Base-by-base conservation (phyloP, 2,888 invertebrate species). In the Oscheius sp. region DNA sequence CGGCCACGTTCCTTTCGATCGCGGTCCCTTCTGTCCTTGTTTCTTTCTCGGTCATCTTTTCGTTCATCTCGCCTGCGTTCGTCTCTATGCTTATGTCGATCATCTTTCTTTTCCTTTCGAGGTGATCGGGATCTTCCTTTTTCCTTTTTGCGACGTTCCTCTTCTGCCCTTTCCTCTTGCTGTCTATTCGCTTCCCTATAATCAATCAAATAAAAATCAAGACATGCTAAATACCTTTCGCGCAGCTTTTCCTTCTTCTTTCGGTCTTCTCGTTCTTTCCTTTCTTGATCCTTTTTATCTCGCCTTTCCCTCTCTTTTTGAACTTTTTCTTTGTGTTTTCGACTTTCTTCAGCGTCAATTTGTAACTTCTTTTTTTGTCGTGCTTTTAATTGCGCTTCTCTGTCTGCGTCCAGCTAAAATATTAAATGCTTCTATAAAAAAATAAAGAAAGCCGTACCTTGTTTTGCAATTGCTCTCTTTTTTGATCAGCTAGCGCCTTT, bases 401-500 rank as follows among this genome's bases (percentile, higher is more conserved):
- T 45, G 13, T 63, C 63, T 1, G 18, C 43, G 12, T 18, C 23
- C 7, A 25, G 43, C 45, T 45, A 23, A 43, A 45, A 25, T 18
- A 18, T n/a, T n/a, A n/a, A n/a, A n/a, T 7, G 13, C 25, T 12
- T 13, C 3, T 7, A 45, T 45, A 6, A 41, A 61, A 41, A 5
- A 61, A 27, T 12, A 35, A 35, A n/a, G 18, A 49, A 21, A 7
- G 21, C 27, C 66, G 16, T 29, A 52, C 66, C 27, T 35, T 66
- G 6, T n/a, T 23, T 27, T 27, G 27, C n/a, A 27, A 9, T n/a
- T 25, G 16, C 12, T 66, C 66, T 35, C 52, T 66, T n/a, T 66
- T 66, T 52, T 52, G 18, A 9, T 66, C 18, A 13, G 49, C 49
- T 7, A 49, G 12, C 13, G 66, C 66, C 16, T 66, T 66, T 21